Conservation (phyloP, 2,113 vertebrate species). For the Mus spicilegus region DNA sequence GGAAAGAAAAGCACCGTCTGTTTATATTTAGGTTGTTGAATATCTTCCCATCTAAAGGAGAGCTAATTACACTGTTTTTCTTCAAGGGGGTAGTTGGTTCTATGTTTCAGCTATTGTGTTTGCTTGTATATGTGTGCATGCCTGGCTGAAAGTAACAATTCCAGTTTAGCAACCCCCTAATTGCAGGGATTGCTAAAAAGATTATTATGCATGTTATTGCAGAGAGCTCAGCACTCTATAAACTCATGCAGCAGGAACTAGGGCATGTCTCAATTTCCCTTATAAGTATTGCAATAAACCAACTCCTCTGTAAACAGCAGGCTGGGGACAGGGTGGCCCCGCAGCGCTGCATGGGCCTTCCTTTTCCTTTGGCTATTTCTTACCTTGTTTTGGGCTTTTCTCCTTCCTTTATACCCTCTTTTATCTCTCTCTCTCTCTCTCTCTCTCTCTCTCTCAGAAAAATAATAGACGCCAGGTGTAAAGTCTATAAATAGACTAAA, state of each 20-base stretch:
- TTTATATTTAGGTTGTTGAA: conserved; percentile 57
- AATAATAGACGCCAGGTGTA: not conserved
- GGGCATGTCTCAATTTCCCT: conserved; percentile 76
- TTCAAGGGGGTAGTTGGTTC: conserved; percentile 57
- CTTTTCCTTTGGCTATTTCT: not conserved
- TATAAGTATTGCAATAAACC: conserved; percentile 62
- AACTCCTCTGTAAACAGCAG: conserved; percentile 53
- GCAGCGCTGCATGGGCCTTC: not conserved
- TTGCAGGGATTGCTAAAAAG: conserved; percentile 82
- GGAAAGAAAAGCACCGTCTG: not conserved
- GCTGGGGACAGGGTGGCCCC: not conserved
- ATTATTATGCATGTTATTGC: conserved; percentile 78
- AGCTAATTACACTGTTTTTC: conserved; percentile 71
- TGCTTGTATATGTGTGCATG: conserved; percentile 63
- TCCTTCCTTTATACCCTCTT: not conserved
- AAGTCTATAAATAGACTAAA: conserved; percentile 28
- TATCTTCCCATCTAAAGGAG: conserved; percentile 74
- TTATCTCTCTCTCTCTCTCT: not conserved
- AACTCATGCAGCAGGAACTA: conserved; percentile 77
- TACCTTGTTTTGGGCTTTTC: conserved; percentile 23
- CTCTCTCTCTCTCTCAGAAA: conserved; percentile 22
- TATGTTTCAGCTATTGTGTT: conserved; percentile 50
- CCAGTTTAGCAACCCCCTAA: conserved; percentile 82
- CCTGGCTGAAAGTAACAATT: conserved; percentile 76
- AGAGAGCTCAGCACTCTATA: conserved; percentile 72